Evolutionary conservation across 2,888 invertebrate species (phyloP).

Genomic region (Dynastes maya): DNA sequence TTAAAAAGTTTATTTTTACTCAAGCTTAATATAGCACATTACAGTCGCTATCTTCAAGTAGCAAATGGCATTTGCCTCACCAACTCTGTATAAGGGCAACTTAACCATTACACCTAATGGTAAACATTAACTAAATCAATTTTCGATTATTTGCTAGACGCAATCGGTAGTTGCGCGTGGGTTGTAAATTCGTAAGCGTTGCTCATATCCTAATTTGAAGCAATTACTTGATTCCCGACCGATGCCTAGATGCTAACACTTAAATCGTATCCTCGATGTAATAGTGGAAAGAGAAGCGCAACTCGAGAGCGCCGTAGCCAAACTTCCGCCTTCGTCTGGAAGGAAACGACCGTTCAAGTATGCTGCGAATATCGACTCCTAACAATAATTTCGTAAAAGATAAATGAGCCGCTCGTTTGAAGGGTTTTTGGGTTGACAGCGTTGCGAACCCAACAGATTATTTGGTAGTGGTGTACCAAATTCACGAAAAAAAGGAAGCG

Average conservation of each 20-base stretch:
- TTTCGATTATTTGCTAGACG: background rate
- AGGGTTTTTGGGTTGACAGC: background rate
- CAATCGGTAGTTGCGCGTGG: background rate
- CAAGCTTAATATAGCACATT: no score
- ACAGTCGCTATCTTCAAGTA: no score
- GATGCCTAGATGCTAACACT: background rate
- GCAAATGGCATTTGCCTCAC: no score
- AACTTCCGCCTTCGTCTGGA: background rate
- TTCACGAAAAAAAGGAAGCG: background rate
- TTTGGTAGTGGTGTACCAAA: background rate
- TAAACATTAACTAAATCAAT: conserved; percentile 5
- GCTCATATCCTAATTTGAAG: conserved; percentile 15
- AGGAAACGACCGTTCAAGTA: background rate
- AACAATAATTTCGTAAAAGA: conserved; percentile 15
- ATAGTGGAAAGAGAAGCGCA: no score
- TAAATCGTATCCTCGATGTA: background rate
- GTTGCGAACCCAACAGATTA: background rate
- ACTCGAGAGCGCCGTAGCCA: no score
- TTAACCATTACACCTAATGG: background rate
- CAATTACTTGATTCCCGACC: conserved; percentile 4
- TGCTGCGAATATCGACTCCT: conserved; percentile 3
- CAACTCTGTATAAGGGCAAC: no score
- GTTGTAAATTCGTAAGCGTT: background rate
- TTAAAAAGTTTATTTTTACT: no score
- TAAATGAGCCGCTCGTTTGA: background rate